phyloP scores from a whole-genome alignment of 2,797 vertebrate genomes.

The Pogonophryne albipinna region DNA sequence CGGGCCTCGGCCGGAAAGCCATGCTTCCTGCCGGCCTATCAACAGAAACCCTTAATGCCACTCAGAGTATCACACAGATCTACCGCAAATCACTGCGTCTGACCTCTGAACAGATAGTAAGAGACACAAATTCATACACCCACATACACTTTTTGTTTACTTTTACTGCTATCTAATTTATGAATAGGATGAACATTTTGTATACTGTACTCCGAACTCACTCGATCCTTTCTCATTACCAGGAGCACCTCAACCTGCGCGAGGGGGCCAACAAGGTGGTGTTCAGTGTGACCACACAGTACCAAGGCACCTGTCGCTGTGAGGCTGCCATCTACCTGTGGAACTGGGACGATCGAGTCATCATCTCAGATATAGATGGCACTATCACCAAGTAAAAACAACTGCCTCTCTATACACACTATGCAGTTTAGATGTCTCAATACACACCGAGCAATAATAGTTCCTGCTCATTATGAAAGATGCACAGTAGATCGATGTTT shows the following conservation, averaged over 20 bases:
- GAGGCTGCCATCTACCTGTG: slow-evolving; percentile 96
- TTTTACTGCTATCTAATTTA: background rate
- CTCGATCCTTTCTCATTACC: background rate
- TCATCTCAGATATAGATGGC: slow-evolving; percentile 97
- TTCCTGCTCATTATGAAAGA: background rate
- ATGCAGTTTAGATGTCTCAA: background rate
- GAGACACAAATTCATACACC: slow-evolving; percentile 41
- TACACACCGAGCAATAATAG: background rate
- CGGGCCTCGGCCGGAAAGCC: slow-evolving; percentile 59
- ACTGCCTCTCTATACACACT: background rate
- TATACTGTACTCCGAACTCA: background rate
- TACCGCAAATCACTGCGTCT: slow-evolving; percentile 93
- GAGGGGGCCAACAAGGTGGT: slow-evolving; percentile 93
- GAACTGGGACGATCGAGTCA: slow-evolving; percentile 93
- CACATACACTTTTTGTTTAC: background rate
- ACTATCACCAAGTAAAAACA: slow-evolving; percentile 94
- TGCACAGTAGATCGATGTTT: background rate
- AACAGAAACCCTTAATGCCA: slow-evolving; percentile 62
- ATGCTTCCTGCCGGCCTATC: slow-evolving; percentile 52
- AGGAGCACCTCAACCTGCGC: slow-evolving; percentile 91
- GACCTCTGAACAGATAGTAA: slow-evolving; percentile 91
- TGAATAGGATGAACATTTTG: background rate
- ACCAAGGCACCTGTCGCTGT: slow-evolving; percentile 96
- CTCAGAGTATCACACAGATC: slow-evolving; percentile 81
- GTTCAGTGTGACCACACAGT: slow-evolving; percentile 97